Evolutionary conservation across 2,888 invertebrate genomes (phyloP).

Genomic region (Caenorhabditis plicata): DNA sequence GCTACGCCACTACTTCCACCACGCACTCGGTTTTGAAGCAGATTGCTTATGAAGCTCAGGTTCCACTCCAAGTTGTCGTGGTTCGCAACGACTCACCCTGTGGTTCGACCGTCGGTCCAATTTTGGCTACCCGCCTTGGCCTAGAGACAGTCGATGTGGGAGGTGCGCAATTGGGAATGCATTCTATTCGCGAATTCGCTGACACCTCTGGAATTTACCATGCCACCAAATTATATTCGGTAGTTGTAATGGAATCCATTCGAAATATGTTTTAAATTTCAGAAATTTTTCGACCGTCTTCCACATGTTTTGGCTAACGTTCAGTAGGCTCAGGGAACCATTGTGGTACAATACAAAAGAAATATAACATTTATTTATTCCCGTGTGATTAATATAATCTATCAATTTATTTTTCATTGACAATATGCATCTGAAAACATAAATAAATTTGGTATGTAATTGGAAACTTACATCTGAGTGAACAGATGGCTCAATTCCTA

Average conservation of each 20-base stretch:
- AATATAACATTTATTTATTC: not conserved
- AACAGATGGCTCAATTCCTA: conserved; percentile 47
- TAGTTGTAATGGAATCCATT: conserved; percentile 24
- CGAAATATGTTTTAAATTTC: not conserved
- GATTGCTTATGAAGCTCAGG: conserved; percentile 66
- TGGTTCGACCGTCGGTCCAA: conserved; percentile 70
- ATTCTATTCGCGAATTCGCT: conserved; percentile 69
- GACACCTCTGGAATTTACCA: conserved; percentile 67
- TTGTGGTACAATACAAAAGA: not conserved
- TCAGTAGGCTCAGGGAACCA: not conserved
- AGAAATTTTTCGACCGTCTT: not conserved
- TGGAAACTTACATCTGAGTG: conserved; percentile 3
- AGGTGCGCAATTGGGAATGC: conserved; percentile 70
- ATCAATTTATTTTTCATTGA: conserved; percentile 7
- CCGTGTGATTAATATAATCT: not conserved
- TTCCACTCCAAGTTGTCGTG: conserved; percentile 69
- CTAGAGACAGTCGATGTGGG: conserved; percentile 69
- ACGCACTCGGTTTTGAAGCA: conserved; percentile 68
- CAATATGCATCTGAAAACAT: conserved; percentile 12
- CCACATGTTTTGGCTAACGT: not conserved
- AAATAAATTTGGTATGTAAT: too few species aligned
- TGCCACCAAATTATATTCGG: conserved; percentile 67
- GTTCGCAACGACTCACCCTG: conserved; percentile 69
- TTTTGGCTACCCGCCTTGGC: conserved; percentile 69
- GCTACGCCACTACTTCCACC: conserved; percentile 69